phyloP scores from a whole-genome alignment of 2,888 invertebrate genomes.

The Bugula neritina region DNA sequence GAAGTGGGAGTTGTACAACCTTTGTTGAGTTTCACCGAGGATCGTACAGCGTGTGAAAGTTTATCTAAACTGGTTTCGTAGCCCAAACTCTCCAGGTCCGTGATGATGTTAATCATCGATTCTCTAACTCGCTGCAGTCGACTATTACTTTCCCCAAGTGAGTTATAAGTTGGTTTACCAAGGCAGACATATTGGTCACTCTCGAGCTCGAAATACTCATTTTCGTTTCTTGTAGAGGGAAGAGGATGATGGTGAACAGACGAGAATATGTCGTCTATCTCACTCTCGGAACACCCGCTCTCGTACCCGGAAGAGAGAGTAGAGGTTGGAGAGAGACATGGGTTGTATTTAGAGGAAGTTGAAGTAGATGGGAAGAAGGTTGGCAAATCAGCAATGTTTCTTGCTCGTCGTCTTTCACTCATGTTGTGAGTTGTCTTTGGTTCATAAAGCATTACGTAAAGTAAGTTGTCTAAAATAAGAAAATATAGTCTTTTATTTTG shows the following conservation, averaged over 20 bases:
- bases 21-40: neutral
- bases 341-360: conserved; percentile 2
- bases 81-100: conserved; percentile 6
- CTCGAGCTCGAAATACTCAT: conserved; percentile 14
- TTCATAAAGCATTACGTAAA: neutral
- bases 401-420: neutral
- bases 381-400: neutral
- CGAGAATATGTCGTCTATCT: conserved; percentile 5
- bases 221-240: neutral
- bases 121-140: neutral
- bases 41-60: conserved; percentile 1
- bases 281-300: conserved; percentile 11
- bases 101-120: conserved; percentile 13
- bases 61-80: conserved; percentile 22
- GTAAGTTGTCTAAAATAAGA: neutral
- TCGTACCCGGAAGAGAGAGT: conserved; percentile 18
- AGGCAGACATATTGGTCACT: conserved; percentile 26
- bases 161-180: neutral
- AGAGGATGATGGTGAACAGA: neutral
- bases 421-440: neutral
- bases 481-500: too few relatives aligned
- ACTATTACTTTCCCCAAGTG: neutral
- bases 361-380: neutral
- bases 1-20: neutral
- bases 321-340: conserved; percentile 8